phyloP scores from a whole-genome alignment of 2,797 vertebrate genomes.

The Diplodus sargus region DNA sequence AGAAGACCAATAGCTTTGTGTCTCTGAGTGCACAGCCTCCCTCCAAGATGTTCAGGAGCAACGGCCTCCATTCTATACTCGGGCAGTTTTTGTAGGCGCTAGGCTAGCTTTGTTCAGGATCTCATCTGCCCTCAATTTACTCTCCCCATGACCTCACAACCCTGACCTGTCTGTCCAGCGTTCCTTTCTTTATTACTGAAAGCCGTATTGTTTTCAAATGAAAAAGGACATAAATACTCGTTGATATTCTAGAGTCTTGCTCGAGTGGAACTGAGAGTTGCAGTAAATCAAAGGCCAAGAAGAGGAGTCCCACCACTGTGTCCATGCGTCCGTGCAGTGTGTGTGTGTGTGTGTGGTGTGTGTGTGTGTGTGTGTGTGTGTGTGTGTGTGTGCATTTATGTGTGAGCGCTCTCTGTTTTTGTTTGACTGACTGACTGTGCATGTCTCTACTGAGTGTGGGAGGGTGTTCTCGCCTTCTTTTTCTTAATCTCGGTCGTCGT shows the following conservation, averaged over 20 bases:
- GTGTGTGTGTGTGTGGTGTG: conserved; percentile 34
- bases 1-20: conserved; percentile 41
- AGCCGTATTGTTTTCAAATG: conserved; percentile 85
- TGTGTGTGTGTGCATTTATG: conserved; percentile 38
- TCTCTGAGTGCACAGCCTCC: conserved; percentile 31
- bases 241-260: conserved; percentile 80
- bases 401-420: conserved; percentile 62
- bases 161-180: conserved; percentile 88
- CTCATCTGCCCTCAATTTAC: conserved; percentile 98
- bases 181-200: conserved; percentile 84
- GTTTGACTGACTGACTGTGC: conserved; percentile 53
- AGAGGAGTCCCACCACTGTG: conserved; percentile 62
- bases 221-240: conserved; percentile 83
- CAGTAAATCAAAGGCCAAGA: conserved; percentile 79
- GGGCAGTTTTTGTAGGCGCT: conserved; percentile 63
- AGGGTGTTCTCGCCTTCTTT: conserved; percentile 35
- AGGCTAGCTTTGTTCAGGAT: conserved; percentile 80
- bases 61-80: conserved; percentile 48
- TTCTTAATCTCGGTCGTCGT: conserved; percentile 61
- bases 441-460: conserved; percentile 39
- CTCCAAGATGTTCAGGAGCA: conserved; percentile 47
- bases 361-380: conserved; percentile 39
- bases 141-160: conserved; percentile 91
- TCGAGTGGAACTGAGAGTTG: conserved; percentile 76
- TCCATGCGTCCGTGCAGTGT: conserved; percentile 43